Evolutionary conservation across 2,888 invertebrate genomes (phyloP).

Genomic region (Eurytoma californica): DNA sequence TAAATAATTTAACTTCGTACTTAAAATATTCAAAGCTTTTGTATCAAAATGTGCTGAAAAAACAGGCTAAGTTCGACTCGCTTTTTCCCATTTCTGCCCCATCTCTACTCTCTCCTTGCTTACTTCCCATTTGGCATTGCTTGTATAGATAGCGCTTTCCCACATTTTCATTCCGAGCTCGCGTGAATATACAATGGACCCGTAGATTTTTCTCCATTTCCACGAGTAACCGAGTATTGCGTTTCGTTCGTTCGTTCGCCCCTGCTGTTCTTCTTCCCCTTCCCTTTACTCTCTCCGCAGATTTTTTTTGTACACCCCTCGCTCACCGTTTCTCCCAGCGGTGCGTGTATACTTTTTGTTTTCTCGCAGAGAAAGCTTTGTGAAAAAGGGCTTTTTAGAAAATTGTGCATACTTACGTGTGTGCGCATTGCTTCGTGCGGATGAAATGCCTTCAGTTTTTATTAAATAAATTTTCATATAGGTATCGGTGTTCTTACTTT

Average conservation of each 20-base stretch:
- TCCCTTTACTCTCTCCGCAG: conserved; percentile 37
- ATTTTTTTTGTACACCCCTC: conserved; percentile 12
- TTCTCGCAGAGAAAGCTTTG: conserved; percentile 6
- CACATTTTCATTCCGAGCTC: conserved; percentile 48
- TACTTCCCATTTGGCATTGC: conserved; percentile 24
- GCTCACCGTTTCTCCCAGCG: not conserved
- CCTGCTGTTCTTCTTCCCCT: conserved; percentile 53
- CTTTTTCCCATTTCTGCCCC: not conserved
- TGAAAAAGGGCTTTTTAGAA: not conserved
- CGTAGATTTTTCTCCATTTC: conserved; percentile 51
- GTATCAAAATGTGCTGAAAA: no score
- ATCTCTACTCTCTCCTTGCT: not conserved
- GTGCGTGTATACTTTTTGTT: not conserved
- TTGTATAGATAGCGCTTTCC: conserved; percentile 2
- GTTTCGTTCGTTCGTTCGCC: conserved; percentile 32
- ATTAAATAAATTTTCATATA: no score
- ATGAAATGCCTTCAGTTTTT: conserved; percentile 22
- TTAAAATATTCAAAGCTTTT: no score
- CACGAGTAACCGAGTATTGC: conserved; percentile 45
- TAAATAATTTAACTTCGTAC: no score
- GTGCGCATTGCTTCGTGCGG: not conserved
- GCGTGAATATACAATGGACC: conserved; percentile 51
- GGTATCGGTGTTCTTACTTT: no score
- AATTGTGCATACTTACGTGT: no score
- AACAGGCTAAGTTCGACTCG: not conserved